A percentile compares a stretch with the other conserved stretches of the same genome.
Evolutionary conservation across 1,140 invertebrate species (phyloP).

Genomic region (Octopus sinensis): DNA sequence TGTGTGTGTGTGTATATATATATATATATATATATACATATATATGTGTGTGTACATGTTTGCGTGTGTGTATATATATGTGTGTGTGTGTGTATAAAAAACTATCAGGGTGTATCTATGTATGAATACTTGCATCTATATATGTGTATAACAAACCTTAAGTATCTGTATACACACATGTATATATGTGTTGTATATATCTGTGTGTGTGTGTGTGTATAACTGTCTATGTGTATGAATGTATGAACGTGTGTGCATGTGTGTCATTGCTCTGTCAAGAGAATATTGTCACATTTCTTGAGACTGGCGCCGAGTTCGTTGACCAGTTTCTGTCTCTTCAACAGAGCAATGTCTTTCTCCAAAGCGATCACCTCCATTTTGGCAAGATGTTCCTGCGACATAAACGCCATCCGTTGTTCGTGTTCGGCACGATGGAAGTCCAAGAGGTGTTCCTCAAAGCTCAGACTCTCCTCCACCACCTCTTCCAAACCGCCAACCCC

Average conservation of each 20-base stretch:
- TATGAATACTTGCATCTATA: too few relatives aligned
- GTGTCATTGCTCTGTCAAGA: background rate
- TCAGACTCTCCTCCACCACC: background rate
- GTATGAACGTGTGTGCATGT: background rate
- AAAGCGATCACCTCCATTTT: background rate
- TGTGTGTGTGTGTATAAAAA: background rate
- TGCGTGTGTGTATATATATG: background rate
- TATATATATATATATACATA: background rate
- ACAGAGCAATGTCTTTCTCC: background rate
- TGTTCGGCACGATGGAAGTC: background rate
- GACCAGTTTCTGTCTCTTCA: constrained; percentile 1
- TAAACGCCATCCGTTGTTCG: background rate
- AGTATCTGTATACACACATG: background rate
- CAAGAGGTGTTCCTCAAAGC: background rate
- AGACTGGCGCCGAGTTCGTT: background rate
- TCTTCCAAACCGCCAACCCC: background rate
- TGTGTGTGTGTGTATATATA: background rate
- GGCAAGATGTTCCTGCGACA: background rate
- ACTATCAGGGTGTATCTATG: too few relatives aligned
- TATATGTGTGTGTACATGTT: background rate
- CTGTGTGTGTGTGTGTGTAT: background rate
- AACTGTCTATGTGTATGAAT: background rate
- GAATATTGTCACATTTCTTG: background rate
- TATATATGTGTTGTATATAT: background rate
- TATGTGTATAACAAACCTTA: background rate